Conservation (phyloP, 2,888 invertebrate species). For the Schrankia costaestrigalis region DNA sequence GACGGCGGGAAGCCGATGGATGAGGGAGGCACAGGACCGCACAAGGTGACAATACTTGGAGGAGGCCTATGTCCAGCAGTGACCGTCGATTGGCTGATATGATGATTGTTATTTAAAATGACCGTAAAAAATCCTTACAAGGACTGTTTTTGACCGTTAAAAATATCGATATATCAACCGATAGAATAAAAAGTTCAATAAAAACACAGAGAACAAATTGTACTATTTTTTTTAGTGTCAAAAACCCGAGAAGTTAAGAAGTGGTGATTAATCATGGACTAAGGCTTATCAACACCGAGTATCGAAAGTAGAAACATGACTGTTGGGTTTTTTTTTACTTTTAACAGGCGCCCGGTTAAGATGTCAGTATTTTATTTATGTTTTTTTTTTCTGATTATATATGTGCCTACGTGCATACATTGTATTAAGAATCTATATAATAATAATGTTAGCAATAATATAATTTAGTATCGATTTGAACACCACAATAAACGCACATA, state of each 20-base stretch:
- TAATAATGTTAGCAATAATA: too few relatives aligned
- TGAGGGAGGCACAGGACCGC: too few relatives aligned
- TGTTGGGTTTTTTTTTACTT: conserved; percentile 21
- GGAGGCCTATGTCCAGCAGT: too few relatives aligned
- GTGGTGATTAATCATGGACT: conserved; percentile 45
- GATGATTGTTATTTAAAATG: too few relatives aligned
- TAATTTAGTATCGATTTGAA: too few relatives aligned
- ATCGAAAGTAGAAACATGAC: conserved; percentile 39
- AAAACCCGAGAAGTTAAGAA: conserved; percentile 30
- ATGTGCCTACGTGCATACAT: background rate
- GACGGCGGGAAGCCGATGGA: too few relatives aligned
- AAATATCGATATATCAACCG: conserved; percentile 29
- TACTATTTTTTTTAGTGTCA: conserved; percentile 28
- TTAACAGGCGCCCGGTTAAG: conserved; percentile 22
- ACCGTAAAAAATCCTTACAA: too few relatives aligned
- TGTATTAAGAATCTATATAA: background rate
- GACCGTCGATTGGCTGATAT: too few relatives aligned
- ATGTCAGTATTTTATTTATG: conserved; percentile 1
- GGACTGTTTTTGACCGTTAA: conserved; percentile 18
- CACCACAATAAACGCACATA: too few relatives aligned
- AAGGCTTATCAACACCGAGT: conserved; percentile 41
- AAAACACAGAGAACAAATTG: conserved; percentile 49
- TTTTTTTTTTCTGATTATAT: background rate
- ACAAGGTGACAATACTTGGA: too few relatives aligned
- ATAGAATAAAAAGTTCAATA: conserved; percentile 30